Percentiles rank a stretch among this genome's conserved stretches.
These are phyloP conservation scores for Calonectris borealis DNA, from an alignment of 2,113 vertebrate genomes.

Conservation along the genomic window DNA sequence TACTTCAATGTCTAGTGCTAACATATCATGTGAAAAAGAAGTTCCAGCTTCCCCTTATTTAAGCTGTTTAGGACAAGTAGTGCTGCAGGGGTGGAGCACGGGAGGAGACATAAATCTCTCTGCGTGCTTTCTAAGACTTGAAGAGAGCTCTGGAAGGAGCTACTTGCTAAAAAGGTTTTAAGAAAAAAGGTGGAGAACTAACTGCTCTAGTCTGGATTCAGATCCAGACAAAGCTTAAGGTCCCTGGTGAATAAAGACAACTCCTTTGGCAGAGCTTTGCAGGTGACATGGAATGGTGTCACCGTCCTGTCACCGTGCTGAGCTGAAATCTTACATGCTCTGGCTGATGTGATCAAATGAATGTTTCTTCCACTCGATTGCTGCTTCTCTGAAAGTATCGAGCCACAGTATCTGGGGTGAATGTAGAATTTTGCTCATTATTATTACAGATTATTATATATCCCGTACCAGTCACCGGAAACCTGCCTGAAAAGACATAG, in stretches of 20 bases:
- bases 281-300: background rate
- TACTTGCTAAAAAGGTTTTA: background rate
- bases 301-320: background rate
- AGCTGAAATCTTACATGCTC: background rate
- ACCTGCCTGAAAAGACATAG: background rate
- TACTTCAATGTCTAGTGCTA: background rate
- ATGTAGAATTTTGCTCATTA: background rate
- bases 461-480: background rate
- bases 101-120: background rate
- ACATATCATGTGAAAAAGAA: background rate
- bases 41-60: background rate
- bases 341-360: background rate
- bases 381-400: background rate
- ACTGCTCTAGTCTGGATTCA: background rate
- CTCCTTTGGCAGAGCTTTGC: background rate
- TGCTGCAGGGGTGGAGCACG: background rate
- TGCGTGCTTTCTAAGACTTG: background rate
- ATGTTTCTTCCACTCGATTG: background rate
- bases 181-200: background rate
- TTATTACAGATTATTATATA: background rate
- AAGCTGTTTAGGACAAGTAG: background rate
- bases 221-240: background rate
- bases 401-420: background rate
- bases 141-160: background rate
- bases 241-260: background rate